Base-by-base conservation (phyloP, 2,888 invertebrate species). In the Mechanitis mazaeus region DNA sequence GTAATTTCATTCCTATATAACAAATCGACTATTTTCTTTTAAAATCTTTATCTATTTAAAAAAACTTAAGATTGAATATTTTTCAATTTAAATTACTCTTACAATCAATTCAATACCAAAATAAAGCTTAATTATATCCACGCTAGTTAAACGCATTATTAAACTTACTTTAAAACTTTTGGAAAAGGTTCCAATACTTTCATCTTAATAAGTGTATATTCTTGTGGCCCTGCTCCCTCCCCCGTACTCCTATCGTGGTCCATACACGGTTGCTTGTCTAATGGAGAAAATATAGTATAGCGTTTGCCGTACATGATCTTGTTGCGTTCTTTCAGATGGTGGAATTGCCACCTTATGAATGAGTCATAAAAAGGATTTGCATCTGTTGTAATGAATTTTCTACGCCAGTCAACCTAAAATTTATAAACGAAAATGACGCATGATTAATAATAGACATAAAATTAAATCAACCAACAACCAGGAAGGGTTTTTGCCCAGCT, bases 181-280 rank as follows among this genome's bases (percentile, higher is more conserved):
- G 96, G 96, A 69, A 93, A 92, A 0, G 97, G 96, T 73, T 94
- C 90, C 33, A 94, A 75, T 3, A 98, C 84, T 83, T 94, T 94
- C 94, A 99, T 95, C 89, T 99, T 99, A 64, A 99, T 93, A 1
- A 99, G 91, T 1, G 98, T 98, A 78, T 99, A 99, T 83, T 99
- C 99, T 83, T 98, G 98, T 0, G 98, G 97, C 0, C 97, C 99
- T 3, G 98, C 98, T 55, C 98, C 99, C 90, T 99, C 99, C 0
- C 99, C 99, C 2, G 94, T 91, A 50, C 96, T 94, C 72, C 99
- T 93, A 83, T 99, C 99, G 80, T 99, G 99, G 84, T 99, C 99
- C 99, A 99, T 99, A 80, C 99, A 99, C 0, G 99, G 99, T 81
- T 99, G 99, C 7, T 95, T 95, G 86, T 99, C 99, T 75, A 95